Evolutionary conservation across 2,797 vertebrate genomes (phyloP).

Genomic region (Lagocephalus sceleratus): DNA sequence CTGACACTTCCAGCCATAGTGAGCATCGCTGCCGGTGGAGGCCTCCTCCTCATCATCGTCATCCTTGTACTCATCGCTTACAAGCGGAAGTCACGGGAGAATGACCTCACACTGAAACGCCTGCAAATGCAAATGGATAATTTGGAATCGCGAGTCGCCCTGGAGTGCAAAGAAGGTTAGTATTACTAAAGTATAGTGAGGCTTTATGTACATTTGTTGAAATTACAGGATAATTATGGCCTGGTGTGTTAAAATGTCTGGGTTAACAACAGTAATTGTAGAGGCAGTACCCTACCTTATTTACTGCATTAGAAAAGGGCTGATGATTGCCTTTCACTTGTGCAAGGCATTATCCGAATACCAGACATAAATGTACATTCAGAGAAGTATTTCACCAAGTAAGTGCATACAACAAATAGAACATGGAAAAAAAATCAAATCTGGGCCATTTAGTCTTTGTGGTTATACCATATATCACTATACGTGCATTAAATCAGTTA

Average conservation of each 20-base stretch:
- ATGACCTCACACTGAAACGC: slow-evolving; percentile 95
- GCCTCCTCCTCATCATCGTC: slow-evolving; percentile 96
- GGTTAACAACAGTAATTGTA: slow-evolving; percentile 19
- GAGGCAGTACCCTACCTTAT: neutral
- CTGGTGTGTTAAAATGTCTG: slow-evolving; percentile 5
- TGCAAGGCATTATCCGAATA: slow-evolving; percentile 22
- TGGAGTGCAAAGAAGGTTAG: slow-evolving; percentile 97
- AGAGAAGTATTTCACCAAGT: slow-evolving; percentile 12
- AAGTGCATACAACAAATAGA: slow-evolving; percentile 27
- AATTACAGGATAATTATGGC: slow-evolving; percentile 1
- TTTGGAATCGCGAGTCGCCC: slow-evolving; percentile 92
- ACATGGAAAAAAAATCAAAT: slow-evolving; percentile 43
- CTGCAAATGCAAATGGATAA: slow-evolving; percentile 99
- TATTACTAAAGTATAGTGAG: neutral
- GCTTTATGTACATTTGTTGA: neutral
- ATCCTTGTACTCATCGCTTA: slow-evolving; percentile 98
- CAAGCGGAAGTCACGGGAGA: slow-evolving; percentile 95
- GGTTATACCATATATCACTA: slow-evolving; percentile 19
- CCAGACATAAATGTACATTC: slow-evolving; percentile 24
- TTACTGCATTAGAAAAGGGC: slow-evolving; percentile 3
- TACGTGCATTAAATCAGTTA: slow-evolving; percentile 25
- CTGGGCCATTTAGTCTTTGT: slow-evolving; percentile 35
- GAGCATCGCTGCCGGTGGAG: slow-evolving; percentile 94
- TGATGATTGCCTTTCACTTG: slow-evolving; percentile 14
- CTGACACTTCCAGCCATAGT: slow-evolving; percentile 94